Conservation (phyloP, 2,797 vertebrate species). For the Gorsachius magnificus region DNA sequence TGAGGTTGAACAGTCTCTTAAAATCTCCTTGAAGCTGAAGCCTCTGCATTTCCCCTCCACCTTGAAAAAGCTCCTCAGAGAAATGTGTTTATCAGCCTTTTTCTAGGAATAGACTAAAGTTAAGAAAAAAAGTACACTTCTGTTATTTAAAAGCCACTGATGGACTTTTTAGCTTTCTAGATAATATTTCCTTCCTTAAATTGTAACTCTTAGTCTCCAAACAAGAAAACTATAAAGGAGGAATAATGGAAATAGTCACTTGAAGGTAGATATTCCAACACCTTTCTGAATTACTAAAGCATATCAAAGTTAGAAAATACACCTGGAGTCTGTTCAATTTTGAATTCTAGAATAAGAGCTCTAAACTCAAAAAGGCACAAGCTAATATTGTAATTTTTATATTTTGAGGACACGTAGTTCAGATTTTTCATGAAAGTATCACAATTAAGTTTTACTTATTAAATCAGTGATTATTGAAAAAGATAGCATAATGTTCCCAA, state of each 20-base stretch:
- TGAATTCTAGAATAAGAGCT: not conserved
- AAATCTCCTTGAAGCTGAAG: not conserved
- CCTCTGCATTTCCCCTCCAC: not conserved
- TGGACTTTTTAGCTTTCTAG: not conserved
- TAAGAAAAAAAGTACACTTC: not conserved
- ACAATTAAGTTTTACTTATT: not conserved
- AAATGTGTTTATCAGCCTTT: not conserved
- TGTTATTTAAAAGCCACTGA: not conserved
- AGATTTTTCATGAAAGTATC: not conserved
- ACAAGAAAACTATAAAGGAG: not conserved
- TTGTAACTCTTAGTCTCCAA: not conserved
- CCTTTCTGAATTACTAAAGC: not conserved
- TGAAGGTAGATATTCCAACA: not conserved
- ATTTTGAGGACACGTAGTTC: rapidly evolving
- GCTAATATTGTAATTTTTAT: not conserved
- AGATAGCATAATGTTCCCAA: not conserved
- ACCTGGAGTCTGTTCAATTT: not conserved
- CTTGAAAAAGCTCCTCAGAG: not conserved
- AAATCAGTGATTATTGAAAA: not conserved
- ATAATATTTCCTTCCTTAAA: not conserved
- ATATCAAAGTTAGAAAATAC: not conserved
- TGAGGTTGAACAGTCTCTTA: not conserved
- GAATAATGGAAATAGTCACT: not conserved
- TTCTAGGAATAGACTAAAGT: not conserved
- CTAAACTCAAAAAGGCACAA: not conserved